Evolutionary conservation across 2,888 invertebrate genomes (phyloP), one percentile per base, ranked within the genome.

Genomic region (Pachymerium ferrugineum): DNA sequence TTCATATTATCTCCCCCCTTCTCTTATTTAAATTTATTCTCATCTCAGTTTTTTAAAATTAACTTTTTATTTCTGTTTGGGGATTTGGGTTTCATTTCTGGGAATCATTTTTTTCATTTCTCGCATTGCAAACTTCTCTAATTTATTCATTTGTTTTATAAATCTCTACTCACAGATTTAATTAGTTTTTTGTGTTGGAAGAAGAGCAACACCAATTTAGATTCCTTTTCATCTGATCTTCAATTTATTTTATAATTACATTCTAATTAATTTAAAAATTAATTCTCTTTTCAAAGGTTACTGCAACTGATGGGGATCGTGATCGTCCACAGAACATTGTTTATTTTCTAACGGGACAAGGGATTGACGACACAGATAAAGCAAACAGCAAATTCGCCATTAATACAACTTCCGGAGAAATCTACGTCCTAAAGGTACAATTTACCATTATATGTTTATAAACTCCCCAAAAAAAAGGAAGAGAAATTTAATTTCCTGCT

Each of bases 351-450:
- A 95, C 95, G 35, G 96, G 95, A 14, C 96, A 96, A 83, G 96
- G 96, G 76, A 94, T 95, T 80, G 95, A 95, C 86, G 92, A 94
- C 30, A 94, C 94, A 83, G 94, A 95, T 85, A 93, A 94, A 70
- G 91, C 92, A 77, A 95, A 95, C 83, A 94, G 93, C 85, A 95
- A 95, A 86, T 97, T 97, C 82, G 94, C 95, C 83, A 97, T 97
- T 80, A 95, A 96, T 85, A 89, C 94, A 76, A 94, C 94, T 29
- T 92, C 94, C 0, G 97, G 97, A 76, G 94, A 95, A 85, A 96
- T 97, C 84, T 96, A 91, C 83, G 94, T 97, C 16, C 87, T 94
- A 33, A 95, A 94, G 90, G 94, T 94, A 85, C 87, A 86, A 84
- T 70, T 70, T 47, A 6, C 12, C 12, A 4, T 38, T 38, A 14